phyloP scores from a whole-genome alignment of 2,113 vertebrate genomes.

The Phylloscopus whistleri region DNA sequence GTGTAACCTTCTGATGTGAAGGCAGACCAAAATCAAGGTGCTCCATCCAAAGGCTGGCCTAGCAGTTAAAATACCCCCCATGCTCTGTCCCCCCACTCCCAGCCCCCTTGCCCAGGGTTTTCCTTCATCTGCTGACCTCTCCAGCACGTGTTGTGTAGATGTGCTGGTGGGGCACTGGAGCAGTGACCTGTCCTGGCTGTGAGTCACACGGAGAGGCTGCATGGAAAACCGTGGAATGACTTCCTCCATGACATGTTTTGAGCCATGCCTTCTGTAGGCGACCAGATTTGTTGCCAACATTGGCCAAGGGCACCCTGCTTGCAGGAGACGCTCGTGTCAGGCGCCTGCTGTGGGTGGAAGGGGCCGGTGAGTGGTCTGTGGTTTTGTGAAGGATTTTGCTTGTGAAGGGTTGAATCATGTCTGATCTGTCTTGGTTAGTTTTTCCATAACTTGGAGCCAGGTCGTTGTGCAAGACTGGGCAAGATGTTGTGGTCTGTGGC shows the following conservation, averaged over 20 bases:
- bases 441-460: slow-evolving; percentile 59
- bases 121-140: not conserved
- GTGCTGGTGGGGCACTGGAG: not conserved
- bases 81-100: not conserved
- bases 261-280: not conserved
- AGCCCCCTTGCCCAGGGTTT: not conserved
- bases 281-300: not conserved
- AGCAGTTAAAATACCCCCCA: not conserved
- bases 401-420: slow-evolving; percentile 63
- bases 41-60: not conserved
- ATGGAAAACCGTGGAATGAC: not conserved
- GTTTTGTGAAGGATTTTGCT: slow-evolving; percentile 52
- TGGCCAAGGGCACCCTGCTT: not conserved
- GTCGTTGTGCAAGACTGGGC: slow-evolving; percentile 43
- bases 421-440: slow-evolving; percentile 45
- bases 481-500: slow-evolving; percentile 13
- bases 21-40: not conserved
- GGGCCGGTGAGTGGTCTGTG: slow-evolving; percentile 28
- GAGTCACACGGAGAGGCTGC: not conserved
- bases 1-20: rapidly evolving
- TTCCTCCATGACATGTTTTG: not conserved
- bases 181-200: not conserved
- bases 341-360: not conserved
- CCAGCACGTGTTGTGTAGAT: rapidly evolving
- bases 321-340: slow-evolving; percentile 24